Evolutionary conservation across 2,888 invertebrate species (phyloP), one percentile per base, ranked within the genome.

Genomic region (Julus scandinavius): DNA sequence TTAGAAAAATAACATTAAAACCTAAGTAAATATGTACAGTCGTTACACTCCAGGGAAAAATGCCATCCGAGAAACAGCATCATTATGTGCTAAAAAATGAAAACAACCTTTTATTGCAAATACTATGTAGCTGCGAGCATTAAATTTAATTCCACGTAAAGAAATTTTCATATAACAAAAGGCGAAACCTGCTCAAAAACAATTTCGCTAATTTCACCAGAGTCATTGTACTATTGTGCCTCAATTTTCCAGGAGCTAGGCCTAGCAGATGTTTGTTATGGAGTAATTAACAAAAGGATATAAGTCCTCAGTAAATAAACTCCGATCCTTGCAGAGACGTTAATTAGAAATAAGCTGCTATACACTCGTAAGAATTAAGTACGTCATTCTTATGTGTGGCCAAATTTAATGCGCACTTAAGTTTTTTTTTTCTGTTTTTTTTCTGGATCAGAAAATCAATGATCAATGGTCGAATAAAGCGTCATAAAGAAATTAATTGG

Each of bases 201-300:
- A 72, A 72, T 72, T 72, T 11, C 29, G 20, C 29, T 29, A 72
- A 29, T 72, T 72, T 72, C 72, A 20, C 3, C 72, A 20, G n/a
- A 20, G 29, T 9, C 20, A 11, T 11, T 29, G 72, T 11, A 72
- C 20, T 20, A 72, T 72, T 72, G 9, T 29, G 72, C 29, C 9
- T 29, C 7, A 72, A 72, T 72, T 11, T 54, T 72, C 11, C 20
- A 6, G 72, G 29, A 29, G 72, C 63, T 63, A 72, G 20, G 72
- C 72, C 72, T 72, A 20, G 72, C 72, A 72, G 72, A 72, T 72
- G 72, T 72, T 72, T 72, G 72, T 72, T 72, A 72, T 72, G 72
- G 11, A 72, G 72, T 72, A 72, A 72, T 72, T 72, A 72, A 72
- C 72, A 29, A 20, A 72, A 72, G 29, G 29, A 72, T 72, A 20